phyloP scores from a whole-genome alignment of 2,113 vertebrate genomes.

The Regulus satrapa region DNA sequence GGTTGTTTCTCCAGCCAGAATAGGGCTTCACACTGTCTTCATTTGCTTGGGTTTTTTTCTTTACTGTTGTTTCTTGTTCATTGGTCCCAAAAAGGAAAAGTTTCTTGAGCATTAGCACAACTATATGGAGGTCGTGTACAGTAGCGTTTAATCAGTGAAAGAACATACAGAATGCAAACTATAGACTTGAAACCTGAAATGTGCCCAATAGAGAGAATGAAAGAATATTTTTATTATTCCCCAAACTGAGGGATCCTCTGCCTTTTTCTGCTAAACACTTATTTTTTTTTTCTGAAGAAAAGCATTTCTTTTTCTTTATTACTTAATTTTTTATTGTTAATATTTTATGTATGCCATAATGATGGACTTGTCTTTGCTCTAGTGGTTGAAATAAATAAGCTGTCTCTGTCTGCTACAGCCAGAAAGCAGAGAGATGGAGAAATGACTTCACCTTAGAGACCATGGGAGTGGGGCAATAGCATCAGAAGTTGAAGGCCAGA shows the following conservation, averaged over 20 bases:
- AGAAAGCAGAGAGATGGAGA: neutral
- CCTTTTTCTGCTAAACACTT: neutral
- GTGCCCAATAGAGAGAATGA: neutral
- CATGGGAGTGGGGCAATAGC: neutral
- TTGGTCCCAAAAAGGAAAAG: neutral
- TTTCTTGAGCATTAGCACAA: neutral
- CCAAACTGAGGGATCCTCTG: neutral
- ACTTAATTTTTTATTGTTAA: neutral
- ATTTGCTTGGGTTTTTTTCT: neutral
- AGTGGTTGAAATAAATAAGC: neutral
- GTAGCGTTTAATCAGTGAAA: neutral
- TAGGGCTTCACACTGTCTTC: neutral
- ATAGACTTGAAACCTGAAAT: neutral
- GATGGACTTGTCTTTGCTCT: neutral
- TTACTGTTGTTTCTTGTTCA: neutral
- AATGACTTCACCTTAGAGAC: neutral
- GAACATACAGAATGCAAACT: neutral
- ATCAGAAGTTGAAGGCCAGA: neutral
- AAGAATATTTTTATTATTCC: neutral
- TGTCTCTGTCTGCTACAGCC: neutral
- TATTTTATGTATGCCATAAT: neutral
- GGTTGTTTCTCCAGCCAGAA: neutral
- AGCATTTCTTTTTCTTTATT: neutral
- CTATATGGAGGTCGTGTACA: neutral
- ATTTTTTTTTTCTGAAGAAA: no score